A percentile compares a stretch with the other conserved stretches of the same genome.
These are phyloP conservation scores for Acanthosoma haemorrhoidale DNA, from an alignment of 2,888 invertebrate species.

Conservation along the genomic window DNA sequence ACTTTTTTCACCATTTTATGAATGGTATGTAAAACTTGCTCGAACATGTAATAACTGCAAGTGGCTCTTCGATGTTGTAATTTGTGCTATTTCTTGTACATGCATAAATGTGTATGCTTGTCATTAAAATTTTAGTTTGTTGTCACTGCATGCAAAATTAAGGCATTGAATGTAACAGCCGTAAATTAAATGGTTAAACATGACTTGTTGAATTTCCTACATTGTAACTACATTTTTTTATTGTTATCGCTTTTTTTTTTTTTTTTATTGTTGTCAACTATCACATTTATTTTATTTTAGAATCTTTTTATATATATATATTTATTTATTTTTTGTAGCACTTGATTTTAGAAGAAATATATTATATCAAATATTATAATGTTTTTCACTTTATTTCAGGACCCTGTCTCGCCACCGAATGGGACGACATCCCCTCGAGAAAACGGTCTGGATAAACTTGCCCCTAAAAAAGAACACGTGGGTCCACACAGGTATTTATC, in stretches of 20 bases:
- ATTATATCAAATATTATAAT: neutral
- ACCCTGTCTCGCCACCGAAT: constrained; percentile 65
- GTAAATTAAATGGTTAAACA: constrained; percentile 13
- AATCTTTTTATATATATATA: neutral
- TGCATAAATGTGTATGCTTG: constrained; percentile 27
- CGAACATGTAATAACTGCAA: constrained; percentile 8
- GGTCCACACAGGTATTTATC: constrained; percentile 57
- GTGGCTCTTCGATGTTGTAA: constrained; percentile 25
- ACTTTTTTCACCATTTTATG: constrained; percentile 33
- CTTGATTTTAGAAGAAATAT: neutral
- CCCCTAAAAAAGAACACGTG: constrained; percentile 66
- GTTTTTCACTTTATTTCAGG: constrained; percentile 48
- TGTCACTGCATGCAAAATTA: constrained; percentile 20
- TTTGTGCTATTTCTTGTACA: constrained; percentile 20
- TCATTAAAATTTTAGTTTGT: constrained; percentile 13
- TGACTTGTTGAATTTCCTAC: constrained; percentile 25
- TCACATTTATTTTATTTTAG: neutral
- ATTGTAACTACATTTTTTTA: neutral
- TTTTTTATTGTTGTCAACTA: neutral
- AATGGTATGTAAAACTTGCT: constrained; percentile 23
- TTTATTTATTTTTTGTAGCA: neutral
- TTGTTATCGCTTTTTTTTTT: neutral
- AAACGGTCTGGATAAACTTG: constrained; percentile 75
- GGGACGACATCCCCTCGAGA: constrained; percentile 86
- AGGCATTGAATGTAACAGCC: constrained; percentile 19